Evolutionary conservation across 2,797 vertebrate genomes (phyloP).

Genomic region (Acropternis orthonyx): DNA sequence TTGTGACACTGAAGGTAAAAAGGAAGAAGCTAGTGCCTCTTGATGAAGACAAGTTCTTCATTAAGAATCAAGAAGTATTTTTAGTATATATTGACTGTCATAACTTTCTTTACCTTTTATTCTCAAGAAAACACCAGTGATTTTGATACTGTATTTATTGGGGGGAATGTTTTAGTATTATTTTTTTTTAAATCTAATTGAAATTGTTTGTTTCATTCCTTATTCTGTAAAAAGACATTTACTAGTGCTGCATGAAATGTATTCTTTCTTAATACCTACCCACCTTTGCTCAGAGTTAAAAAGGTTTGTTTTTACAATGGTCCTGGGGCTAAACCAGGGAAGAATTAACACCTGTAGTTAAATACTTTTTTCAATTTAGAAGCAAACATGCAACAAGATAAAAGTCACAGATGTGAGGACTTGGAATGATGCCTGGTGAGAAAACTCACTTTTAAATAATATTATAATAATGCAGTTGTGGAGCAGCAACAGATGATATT

Average conservation of each 20-base stretch:
- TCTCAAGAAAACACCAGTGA: background rate
- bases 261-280: conserved; percentile 27
- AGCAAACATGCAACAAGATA: conserved; percentile 62
- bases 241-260: conserved; percentile 5
- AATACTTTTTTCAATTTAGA: conserved; percentile 65
- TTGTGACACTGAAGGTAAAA: background rate
- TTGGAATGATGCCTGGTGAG: conserved; percentile 64
- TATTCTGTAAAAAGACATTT: conserved; percentile 2
- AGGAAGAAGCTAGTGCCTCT: background rate
- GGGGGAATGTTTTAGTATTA: background rate
- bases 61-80: background rate
- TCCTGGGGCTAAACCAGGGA: conserved; percentile 51
- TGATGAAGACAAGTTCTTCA: background rate
- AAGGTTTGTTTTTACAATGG: conserved; percentile 52
- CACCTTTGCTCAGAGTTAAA: conserved; percentile 59
- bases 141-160: background rate
- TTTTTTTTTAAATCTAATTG: background rate
- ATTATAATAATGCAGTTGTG: conserved; percentile 4
- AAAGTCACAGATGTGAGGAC: conserved; percentile 64
- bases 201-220: background rate
- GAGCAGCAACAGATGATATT: background rate
- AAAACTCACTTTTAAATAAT: conserved; percentile 23
- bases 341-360: conserved; percentile 71
- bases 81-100: background rate
- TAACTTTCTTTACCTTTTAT: background rate